Percentiles rank a stretch among this genome's conserved stretches.
Conservation (phyloP, 2,113 vertebrate species). For the Pelusios castaneus region DNA sequence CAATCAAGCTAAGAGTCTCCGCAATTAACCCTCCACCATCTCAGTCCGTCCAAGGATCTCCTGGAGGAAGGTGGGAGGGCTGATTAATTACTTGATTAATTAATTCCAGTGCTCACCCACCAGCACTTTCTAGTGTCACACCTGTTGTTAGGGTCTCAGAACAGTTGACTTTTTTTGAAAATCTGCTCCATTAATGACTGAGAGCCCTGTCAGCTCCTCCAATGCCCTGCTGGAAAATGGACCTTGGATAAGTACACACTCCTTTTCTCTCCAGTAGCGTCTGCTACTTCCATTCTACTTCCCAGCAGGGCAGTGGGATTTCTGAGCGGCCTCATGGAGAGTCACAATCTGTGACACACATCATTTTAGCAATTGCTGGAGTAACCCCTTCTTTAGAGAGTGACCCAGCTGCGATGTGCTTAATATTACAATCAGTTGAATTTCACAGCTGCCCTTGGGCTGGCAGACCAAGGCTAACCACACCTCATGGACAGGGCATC, state of each 20-base stretch:
- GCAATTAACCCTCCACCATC: not conserved
- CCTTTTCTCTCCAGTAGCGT: not conserved
- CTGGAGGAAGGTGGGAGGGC: not conserved
- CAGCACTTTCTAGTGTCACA: rapidly evolving
- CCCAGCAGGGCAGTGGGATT: not conserved
- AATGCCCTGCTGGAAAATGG: not conserved
- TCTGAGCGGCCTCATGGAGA: not conserved
- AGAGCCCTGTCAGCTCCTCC: not conserved
- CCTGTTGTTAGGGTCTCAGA: not conserved
- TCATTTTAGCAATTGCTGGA: slow-evolving; percentile 45
- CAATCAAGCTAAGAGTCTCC: not conserved
- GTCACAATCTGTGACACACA: not conserved
- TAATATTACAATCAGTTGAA: not conserved
- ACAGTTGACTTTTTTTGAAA: not conserved
- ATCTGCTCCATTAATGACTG: not conserved
- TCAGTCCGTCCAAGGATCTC: not conserved
- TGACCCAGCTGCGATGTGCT: slow-evolving; percentile 34
- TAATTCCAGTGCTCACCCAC: not conserved
- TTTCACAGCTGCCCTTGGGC: slow-evolving; percentile 51
- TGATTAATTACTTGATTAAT: not conserved
- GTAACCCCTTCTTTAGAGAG: not conserved
- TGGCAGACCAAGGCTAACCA: slow-evolving; percentile 26
- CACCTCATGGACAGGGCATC: slow-evolving; percentile 42
- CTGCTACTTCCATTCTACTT: not conserved
- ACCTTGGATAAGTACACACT: not conserved